Evolutionary conservation across 92 coral and sea anemone species (phyloP).

Genomic region (Heteractis magnifica): DNA sequence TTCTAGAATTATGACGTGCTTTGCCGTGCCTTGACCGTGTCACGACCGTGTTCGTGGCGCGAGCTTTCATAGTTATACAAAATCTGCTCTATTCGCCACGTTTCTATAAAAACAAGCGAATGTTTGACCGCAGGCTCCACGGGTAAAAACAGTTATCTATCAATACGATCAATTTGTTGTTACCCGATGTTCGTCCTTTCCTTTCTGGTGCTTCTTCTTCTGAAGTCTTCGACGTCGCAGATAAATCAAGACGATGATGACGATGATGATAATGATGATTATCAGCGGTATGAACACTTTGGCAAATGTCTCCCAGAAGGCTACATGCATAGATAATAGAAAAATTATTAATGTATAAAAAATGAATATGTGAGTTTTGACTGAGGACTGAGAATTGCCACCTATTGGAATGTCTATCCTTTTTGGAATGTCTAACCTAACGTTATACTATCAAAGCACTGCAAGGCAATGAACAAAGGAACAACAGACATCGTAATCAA

Average conservation of each 20-base stretch:
- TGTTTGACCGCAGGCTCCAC: background rate
- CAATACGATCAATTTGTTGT: background rate
- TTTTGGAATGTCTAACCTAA: too few species aligned
- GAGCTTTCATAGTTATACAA: too few species aligned
- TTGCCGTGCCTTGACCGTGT: too few species aligned
- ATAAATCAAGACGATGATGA: background rate
- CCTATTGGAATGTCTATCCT: too few species aligned
- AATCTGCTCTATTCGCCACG: too few species aligned
- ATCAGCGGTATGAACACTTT: conserved; percentile 4
- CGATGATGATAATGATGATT: background rate
- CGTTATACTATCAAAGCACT: too few species aligned
- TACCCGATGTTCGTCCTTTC: background rate
- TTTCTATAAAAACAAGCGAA: too few species aligned
- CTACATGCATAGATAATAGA: background rate
- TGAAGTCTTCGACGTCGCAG: background rate
- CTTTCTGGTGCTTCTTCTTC: background rate
- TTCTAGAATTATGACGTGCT: too few species aligned
- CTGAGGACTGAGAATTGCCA: background rate
- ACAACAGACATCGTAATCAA: too few species aligned
- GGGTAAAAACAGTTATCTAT: too few species aligned
- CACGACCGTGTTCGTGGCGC: too few species aligned
- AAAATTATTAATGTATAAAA: background rate
- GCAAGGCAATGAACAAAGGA: too few species aligned
- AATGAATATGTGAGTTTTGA: background rate
- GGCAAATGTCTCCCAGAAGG: conserved; percentile 9